A percentile compares a stretch with the other conserved stretches of the same genome.
phyloP scores from a whole-genome alignment of 2,888 invertebrate genomes.

The Apodemia zela region DNA sequence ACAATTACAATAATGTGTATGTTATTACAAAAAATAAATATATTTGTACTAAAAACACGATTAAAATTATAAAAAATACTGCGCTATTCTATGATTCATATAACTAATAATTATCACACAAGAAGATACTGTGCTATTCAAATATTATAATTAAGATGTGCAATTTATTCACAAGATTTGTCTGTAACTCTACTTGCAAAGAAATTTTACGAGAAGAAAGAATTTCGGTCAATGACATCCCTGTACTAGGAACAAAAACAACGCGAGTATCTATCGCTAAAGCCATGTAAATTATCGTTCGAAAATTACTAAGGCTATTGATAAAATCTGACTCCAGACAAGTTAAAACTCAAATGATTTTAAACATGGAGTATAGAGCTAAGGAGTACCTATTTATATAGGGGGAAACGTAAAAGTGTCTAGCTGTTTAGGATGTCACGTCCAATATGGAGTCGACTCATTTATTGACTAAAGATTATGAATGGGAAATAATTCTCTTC shows the following conservation, averaged over 20 bases:
- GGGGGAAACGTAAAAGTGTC: too few relatives aligned
- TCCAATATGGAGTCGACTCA: too few relatives aligned
- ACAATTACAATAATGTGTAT: background rate
- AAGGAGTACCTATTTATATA: too few relatives aligned
- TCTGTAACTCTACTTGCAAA: too few relatives aligned
- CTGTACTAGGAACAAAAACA: background rate
- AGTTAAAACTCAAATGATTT: too few relatives aligned
- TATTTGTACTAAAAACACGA: background rate
- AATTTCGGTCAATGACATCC: background rate
- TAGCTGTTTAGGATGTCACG: too few relatives aligned
- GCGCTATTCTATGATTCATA: background rate
- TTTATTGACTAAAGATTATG: too few relatives aligned
- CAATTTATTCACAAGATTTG: background rate
- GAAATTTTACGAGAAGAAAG: background rate
- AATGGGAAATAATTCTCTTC: too few relatives aligned
- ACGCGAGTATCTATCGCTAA: background rate
- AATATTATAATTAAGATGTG: background rate
- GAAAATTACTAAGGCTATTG: background rate
- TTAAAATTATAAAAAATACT: conserved; percentile 1
- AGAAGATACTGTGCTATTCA: background rate
- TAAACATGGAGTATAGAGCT: too few relatives aligned
- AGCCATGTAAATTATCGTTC: background rate
- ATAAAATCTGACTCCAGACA: background rate
- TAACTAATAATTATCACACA: background rate
- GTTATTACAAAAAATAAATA: background rate